Conservation (phyloP, 92 coral and sea anemone genomes). For the Phenganax subtilis region DNA sequence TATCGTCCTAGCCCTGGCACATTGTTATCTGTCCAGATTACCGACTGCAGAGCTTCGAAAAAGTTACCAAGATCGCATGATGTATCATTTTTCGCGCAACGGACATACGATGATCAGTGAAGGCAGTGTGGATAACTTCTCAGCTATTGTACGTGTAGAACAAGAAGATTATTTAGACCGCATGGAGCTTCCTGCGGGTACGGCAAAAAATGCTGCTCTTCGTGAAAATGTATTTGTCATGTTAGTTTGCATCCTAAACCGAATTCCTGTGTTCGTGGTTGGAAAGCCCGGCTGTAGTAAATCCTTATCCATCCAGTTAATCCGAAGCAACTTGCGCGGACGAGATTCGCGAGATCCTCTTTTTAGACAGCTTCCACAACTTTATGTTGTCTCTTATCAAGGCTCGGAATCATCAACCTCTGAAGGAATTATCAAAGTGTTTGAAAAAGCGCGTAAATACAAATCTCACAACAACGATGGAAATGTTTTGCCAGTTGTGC, state of each 20-base stretch:
- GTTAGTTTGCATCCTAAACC: conserved; percentile 86
- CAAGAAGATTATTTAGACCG: conserved; percentile 87
- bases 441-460: conserved; percentile 88
- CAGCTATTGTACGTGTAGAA: conserved; percentile 76
- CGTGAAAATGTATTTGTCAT: conserved; percentile 96
- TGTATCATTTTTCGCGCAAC: conserved; percentile 43
- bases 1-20: conserved; percentile 80
- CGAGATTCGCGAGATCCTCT: conserved; percentile 74
- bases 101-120: neutral
- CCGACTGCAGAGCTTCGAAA: conserved; percentile 59
- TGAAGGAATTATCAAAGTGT: conserved; percentile 86
- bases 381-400: conserved; percentile 86
- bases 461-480: conserved; percentile 63
- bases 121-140: conserved; percentile 47
- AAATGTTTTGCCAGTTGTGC: conserved; percentile 88
- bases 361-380: conserved; percentile 76
- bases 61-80: conserved; percentile 54
- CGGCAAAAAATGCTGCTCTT: conserved; percentile 90
- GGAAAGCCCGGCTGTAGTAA: conserved; percentile 99
- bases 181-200: conserved; percentile 96
- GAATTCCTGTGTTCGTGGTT: conserved; percentile 89
- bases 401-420: conserved; percentile 99
- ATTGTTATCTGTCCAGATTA: conserved; percentile 86
- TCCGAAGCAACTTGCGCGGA: conserved; percentile 87
- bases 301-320: conserved; percentile 90